Evolutionary conservation across 2,888 invertebrate species (phyloP).

Genomic region (Deilephila porcellus): DNA sequence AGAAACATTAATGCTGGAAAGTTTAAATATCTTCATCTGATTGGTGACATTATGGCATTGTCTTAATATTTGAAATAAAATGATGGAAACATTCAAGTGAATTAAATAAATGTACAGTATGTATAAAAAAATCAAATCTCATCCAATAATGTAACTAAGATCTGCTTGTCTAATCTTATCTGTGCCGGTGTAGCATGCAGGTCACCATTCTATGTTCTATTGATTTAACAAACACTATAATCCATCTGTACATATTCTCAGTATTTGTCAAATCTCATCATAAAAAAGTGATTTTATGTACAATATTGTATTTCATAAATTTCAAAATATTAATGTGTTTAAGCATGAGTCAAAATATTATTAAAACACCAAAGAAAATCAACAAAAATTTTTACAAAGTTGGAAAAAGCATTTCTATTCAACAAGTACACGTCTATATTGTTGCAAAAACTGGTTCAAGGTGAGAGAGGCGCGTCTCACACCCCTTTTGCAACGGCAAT

Average conservation of each 20-base stretch:
- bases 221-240: constrained; percentile 39
- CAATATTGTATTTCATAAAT: too few relatives aligned
- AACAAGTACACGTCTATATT: constrained; percentile 23
- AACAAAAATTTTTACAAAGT: constrained; percentile 24
- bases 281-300: not conserved
- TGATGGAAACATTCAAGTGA: not conserved
- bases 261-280: not conserved
- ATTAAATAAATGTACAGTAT: not conserved
- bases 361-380: not conserved
- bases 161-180: constrained; percentile 47
- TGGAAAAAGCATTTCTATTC: constrained; percentile 16
- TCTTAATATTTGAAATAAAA: not conserved
- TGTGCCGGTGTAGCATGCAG: constrained; percentile 32
- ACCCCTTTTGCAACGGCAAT: constrained; percentile 60
- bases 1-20: too few relatives aligned
- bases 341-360: not conserved
- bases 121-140: constrained; percentile 8
- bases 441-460: constrained; percentile 37
- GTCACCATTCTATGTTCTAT: constrained; percentile 36
- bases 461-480: constrained; percentile 40
- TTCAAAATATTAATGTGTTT: not conserved
- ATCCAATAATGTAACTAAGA: constrained; percentile 34
- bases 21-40: too few relatives aligned
- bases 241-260: constrained; percentile 8
- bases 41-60: too few relatives aligned